phyloP scores from a whole-genome alignment of 2,113 vertebrate genomes.

The Silurus asotus region DNA sequence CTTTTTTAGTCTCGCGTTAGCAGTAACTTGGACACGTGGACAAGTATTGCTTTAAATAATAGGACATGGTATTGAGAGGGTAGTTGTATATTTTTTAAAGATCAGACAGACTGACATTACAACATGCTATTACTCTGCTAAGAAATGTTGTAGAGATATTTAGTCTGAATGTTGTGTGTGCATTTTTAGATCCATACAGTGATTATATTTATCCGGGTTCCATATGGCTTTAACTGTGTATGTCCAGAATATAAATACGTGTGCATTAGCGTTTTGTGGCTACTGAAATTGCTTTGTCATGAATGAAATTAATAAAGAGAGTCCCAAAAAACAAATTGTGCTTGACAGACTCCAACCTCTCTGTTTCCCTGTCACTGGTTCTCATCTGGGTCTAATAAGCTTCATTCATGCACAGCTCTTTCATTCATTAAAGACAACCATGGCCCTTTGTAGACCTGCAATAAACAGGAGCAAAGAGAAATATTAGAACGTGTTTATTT shows the following conservation, averaged over 20 bases:
- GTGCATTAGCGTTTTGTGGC: conserved; percentile 65
- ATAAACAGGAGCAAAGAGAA: conserved; percentile 87
- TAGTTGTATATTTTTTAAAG: conserved; percentile 4
- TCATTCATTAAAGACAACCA: conserved; percentile 87
- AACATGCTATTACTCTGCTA: not conserved
- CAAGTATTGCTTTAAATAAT: not conserved
- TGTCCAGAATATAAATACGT: conserved; percentile 67
- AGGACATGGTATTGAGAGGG: conserved; percentile 7
- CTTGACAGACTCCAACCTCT: conserved; percentile 67
- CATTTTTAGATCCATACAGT: not conserved
- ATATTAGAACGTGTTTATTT: conserved; percentile 90
- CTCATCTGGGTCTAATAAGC: conserved; percentile 81
- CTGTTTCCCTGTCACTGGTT: conserved; percentile 57
- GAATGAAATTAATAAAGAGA: conserved; percentile 73
- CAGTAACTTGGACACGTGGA: conserved; percentile 3
- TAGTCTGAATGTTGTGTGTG: not conserved
- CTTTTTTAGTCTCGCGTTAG: not conserved
- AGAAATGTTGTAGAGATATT: not conserved
- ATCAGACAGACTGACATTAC: not conserved
- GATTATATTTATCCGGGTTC: conserved; percentile 42
- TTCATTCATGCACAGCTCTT: conserved; percentile 86
- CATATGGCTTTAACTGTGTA: conserved; percentile 61
- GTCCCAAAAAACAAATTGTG: conserved; percentile 64
- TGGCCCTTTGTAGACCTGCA: conserved; percentile 85
- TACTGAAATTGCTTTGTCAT: conserved; percentile 69